phyloP scores from a whole-genome alignment of 1,140 invertebrate genomes.

The Drosophila busckii region DNA sequence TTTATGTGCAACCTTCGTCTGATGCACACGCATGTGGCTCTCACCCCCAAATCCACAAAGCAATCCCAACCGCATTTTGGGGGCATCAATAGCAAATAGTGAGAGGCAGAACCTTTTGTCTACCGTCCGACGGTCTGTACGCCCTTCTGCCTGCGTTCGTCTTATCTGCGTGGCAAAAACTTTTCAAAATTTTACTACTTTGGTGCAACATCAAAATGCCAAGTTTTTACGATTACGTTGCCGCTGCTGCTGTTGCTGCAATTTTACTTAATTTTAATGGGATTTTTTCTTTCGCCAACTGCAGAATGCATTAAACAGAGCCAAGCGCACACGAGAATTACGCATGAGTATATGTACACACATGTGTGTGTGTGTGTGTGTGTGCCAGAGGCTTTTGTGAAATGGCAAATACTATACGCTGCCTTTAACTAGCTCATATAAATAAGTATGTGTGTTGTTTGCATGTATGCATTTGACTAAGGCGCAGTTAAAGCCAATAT shows the following conservation, averaged over 20 bases:
- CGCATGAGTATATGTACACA: slow-evolving; percentile 42
- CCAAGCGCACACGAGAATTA: slow-evolving; percentile 60
- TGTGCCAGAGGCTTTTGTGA: too few species aligned
- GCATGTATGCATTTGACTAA: slow-evolving; percentile 1
- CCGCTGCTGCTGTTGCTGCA: slow-evolving; percentile 55
- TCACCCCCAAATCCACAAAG: neutral
- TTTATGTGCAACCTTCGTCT: slow-evolving; percentile 64
- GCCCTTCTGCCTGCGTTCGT: slow-evolving; percentile 14
- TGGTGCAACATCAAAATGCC: slow-evolving; percentile 75
- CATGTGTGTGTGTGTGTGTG: neutral
- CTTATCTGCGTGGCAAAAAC: slow-evolving; percentile 74
- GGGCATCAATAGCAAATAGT: too few species aligned
- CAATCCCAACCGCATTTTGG: slow-evolving; percentile 22
- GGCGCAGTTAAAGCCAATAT: slow-evolving; percentile 25
- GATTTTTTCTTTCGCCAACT: slow-evolving; percentile 75
- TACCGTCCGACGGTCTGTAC: slow-evolving; percentile 7
- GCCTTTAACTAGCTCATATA: too few species aligned
- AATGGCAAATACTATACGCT: too few species aligned
- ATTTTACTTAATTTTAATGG: slow-evolving; percentile 79
- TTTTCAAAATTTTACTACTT: slow-evolving; percentile 75
- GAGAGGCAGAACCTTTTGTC: slow-evolving; percentile 38
- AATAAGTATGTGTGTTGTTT: too few species aligned
- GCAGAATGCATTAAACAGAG: slow-evolving; percentile 74
- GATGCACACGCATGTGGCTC: slow-evolving; percentile 24
- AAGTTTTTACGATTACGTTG: slow-evolving; percentile 74